These are phyloP conservation scores for Coelopa frigida DNA, from an alignment of 1,140 invertebrate genomes.

Conservation along the genomic window DNA sequence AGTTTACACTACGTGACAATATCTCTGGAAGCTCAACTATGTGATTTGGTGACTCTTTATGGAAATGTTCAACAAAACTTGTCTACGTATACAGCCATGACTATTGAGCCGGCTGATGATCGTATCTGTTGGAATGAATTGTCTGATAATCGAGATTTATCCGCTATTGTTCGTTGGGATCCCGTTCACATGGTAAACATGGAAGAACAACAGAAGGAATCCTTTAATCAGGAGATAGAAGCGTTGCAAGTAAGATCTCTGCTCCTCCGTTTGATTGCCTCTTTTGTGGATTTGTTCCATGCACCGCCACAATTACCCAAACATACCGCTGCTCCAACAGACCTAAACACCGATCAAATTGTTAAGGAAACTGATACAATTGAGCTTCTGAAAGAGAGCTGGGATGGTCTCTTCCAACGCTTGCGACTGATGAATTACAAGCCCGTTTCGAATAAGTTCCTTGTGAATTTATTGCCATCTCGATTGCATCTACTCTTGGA, in stretches of 20 bases:
- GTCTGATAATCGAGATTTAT: constrained; percentile 55
- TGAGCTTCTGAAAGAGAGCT: constrained; percentile 29
- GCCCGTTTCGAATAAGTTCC: constrained; percentile 39
- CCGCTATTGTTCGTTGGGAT: constrained; percentile 54
- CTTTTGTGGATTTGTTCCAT: constrained; percentile 38
- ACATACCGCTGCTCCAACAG: background rate
- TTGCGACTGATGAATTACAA: constrained; percentile 35
- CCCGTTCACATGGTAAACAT: constrained; percentile 41
- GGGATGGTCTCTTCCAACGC: constrained; percentile 35
- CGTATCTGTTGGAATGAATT: constrained; percentile 47
- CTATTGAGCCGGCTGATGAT: constrained; percentile 46
- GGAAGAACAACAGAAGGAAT: constrained; percentile 29
- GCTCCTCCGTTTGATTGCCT: constrained; percentile 31
- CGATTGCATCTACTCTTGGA: constrained; percentile 32
- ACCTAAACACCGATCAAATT: constrained; percentile 3
- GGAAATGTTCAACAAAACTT: constrained; percentile 38
- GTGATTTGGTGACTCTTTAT: constrained; percentile 57
- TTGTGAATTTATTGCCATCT: constrained; percentile 44
- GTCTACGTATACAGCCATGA: constrained; percentile 36
- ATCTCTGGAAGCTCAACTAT: constrained; percentile 69
- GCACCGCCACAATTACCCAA: constrained; percentile 10
- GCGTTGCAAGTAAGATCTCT: constrained; percentile 33
- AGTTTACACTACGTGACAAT: constrained; percentile 74
- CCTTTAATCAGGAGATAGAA: constrained; percentile 40
- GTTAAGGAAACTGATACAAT: constrained; percentile 22